Evolutionary conservation across 92 coral and sea anemone genomes (phyloP).

Genomic region (Pocillopora meandrina): DNA sequence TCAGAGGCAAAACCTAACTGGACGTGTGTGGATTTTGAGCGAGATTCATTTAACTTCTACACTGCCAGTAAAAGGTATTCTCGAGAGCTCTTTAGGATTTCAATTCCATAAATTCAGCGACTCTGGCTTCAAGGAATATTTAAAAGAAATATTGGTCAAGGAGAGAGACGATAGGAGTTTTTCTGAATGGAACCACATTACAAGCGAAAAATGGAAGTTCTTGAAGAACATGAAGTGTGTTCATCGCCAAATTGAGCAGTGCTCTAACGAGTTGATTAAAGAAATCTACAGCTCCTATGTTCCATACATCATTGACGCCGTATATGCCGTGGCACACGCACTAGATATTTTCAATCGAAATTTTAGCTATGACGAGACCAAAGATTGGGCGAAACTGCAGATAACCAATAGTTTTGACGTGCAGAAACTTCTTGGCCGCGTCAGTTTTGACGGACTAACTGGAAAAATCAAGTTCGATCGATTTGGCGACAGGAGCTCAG

Average conservation of each 20-base stretch:
- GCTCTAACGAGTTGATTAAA: background rate
- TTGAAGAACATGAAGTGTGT: background rate
- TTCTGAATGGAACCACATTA: background rate
- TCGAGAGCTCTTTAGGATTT: background rate
- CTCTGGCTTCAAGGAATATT: background rate
- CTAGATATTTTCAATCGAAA: background rate
- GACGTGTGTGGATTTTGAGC: background rate
- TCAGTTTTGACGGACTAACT: background rate
- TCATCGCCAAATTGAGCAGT: background rate
- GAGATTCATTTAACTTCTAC: background rate
- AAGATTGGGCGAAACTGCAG: background rate
- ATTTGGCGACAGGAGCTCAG: conserved; percentile 5
- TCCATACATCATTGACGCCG: conserved; percentile 3
- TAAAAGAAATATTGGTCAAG: background rate
- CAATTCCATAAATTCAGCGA: background rate
- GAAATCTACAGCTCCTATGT: background rate
- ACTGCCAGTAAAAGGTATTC: too few species aligned
- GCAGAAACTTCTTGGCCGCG: background rate
- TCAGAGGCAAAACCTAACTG: background rate
- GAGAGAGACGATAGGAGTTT: background rate
- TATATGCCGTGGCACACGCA: background rate
- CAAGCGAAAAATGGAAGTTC: background rate
- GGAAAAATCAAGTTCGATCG: conserved; percentile 7
- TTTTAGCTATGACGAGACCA: background rate
- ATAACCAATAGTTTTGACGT: background rate